Percentiles rank a stretch among this genome's conserved stretches.
Evolutionary conservation across 2,888 invertebrate species (phyloP).

Genomic region (Nemotelus nigrinus): DNA sequence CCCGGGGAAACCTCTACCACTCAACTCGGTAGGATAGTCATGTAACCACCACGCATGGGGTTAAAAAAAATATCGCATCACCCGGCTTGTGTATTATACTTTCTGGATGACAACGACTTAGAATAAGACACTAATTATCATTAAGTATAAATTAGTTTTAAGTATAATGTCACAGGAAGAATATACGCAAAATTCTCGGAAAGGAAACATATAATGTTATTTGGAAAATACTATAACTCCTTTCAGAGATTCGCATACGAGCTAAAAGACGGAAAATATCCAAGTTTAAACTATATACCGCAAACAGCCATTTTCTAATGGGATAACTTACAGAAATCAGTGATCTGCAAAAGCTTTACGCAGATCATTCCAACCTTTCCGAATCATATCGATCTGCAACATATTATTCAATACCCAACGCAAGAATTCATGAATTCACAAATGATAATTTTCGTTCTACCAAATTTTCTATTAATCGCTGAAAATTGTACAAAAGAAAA

Average conservation of each 20-base stretch:
- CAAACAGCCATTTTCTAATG: constrained; percentile 94
- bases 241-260: constrained; percentile 77
- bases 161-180: neutral
- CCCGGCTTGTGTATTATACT: too few relatives aligned
- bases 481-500: constrained; percentile 87
- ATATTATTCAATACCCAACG: constrained; percentile 87
- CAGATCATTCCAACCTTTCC: constrained; percentile 90
- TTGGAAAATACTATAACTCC: constrained; percentile 72
- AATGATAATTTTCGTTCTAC: constrained; percentile 97
- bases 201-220: constrained; percentile 75
- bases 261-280: constrained; percentile 71
- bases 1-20: too few relatives aligned
- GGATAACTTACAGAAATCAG: constrained; percentile 97
- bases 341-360: constrained; percentile 95
- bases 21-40: too few relatives aligned
- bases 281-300: constrained; percentile 75
- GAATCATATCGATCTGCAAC: constrained; percentile 81
- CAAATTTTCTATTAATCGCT: constrained; percentile 88
- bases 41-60: too few relatives aligned
- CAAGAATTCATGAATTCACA: constrained; percentile 93
- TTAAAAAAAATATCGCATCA: too few relatives aligned
- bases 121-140: too few relatives aligned
- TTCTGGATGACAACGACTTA: too few relatives aligned
- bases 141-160: too few relatives aligned
- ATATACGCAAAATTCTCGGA: constrained; percentile 79